A percentile compares a stretch with the other conserved stretches of the same genome.
Evolutionary conservation across 2,797 vertebrate genomes (phyloP).

Genomic region (Triplophysa bombifrons): DNA sequence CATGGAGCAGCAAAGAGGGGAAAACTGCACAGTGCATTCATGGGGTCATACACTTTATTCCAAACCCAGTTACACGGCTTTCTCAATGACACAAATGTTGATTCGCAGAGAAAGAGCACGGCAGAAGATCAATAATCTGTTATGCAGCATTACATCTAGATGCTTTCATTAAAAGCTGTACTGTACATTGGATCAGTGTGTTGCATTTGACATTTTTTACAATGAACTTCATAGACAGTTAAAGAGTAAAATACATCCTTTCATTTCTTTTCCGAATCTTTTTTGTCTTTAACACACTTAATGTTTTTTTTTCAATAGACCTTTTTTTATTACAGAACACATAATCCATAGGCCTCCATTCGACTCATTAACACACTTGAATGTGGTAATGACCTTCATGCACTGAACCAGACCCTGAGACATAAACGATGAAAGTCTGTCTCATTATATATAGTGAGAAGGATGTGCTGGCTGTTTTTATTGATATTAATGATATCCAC

Average conservation of each 20-base stretch:
- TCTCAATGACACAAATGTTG: background rate
- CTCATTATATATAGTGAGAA: background rate
- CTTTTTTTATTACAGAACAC: background rate
- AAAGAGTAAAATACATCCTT: too few species aligned
- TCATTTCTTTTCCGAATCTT: too few species aligned
- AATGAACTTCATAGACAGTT: too few species aligned
- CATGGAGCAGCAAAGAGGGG: slow-evolving; percentile 68
- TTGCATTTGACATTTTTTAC: too few species aligned
- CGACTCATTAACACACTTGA: background rate
- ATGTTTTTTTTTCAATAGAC: too few species aligned
- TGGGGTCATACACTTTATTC: background rate
- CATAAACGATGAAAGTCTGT: too few species aligned
- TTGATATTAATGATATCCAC: too few species aligned
- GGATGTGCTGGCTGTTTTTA: too few species aligned
- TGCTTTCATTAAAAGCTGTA: too few species aligned
- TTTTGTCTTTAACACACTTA: too few species aligned
- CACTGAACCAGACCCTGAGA: background rate
- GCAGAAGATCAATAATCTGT: background rate
- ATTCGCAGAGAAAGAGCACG: background rate
- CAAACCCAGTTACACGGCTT: background rate
- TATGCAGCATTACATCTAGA: too few species aligned
- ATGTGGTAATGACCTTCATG: slow-evolving; percentile 1
- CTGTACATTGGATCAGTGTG: too few species aligned
- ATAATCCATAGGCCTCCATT: background rate
- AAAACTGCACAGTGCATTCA: background rate